phyloP scores from a whole-genome alignment of 2,797 vertebrate genomes.

The Schizopygopsis malacanthus region DNA sequence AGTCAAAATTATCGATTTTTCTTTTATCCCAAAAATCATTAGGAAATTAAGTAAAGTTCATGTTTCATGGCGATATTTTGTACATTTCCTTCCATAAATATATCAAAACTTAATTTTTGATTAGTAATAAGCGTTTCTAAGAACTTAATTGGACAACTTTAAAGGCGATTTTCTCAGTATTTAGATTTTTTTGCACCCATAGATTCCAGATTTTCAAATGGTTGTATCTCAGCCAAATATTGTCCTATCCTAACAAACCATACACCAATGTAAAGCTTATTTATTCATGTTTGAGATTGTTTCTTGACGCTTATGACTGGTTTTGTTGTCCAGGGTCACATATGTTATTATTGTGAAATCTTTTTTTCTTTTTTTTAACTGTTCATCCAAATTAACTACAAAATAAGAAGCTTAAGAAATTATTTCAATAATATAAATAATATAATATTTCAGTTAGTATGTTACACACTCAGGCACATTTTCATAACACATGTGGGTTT shows the following conservation, averaged over 20 bases:
- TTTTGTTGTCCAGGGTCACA: background rate
- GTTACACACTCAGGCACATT: background rate
- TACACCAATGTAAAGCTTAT: background rate
- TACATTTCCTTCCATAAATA: background rate
- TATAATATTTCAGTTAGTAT: background rate
- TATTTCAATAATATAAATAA: background rate
- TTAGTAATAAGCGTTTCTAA: background rate
- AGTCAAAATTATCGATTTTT: background rate
- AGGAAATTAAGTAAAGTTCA: background rate
- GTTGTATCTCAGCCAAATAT: background rate
- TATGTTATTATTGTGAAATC: background rate
- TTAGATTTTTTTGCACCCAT: background rate
- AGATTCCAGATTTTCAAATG: background rate
- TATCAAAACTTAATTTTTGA: background rate
- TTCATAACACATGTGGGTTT: background rate
- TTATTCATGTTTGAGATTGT: no score
- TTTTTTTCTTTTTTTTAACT: background rate
- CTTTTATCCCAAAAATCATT: background rate
- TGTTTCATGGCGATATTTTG: background rate
- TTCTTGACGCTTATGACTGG: background rate
- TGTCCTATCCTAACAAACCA: background rate
- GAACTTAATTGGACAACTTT: background rate
- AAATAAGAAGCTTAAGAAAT: background rate
- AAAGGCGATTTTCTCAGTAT: background rate
- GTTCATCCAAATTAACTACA: background rate